A percentile compares a stretch with the other conserved stretches of the same genome.
These are phyloP conservation scores for Synodontis membranacea DNA, from an alignment of 2,113 vertebrate species.

Conservation along the genomic window DNA sequence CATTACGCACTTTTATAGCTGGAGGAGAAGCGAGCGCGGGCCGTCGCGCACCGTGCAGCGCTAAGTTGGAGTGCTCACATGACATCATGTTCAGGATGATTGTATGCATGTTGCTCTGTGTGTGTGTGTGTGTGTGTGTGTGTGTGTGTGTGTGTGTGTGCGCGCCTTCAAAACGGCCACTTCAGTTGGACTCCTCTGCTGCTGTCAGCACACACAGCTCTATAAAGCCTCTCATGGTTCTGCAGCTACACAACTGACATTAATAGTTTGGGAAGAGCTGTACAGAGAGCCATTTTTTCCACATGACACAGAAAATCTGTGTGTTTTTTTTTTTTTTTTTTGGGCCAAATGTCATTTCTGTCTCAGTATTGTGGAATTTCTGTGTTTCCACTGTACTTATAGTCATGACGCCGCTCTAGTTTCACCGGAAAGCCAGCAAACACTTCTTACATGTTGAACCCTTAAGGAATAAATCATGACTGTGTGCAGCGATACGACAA, in stretches of 20 bases:
- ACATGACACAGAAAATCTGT: not conserved
- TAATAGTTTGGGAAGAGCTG: conserved; percentile 17
- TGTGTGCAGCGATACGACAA: not conserved
- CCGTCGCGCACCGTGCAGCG: conserved; percentile 40
- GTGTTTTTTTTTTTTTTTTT: not conserved
- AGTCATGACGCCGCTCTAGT: not conserved
- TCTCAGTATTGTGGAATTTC: not conserved
- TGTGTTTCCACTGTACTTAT: not conserved
- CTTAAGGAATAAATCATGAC: not conserved
- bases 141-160: conserved; percentile 6
- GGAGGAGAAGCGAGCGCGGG: conserved; percentile 56
- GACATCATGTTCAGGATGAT: conserved; percentile 46
- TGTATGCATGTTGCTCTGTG: conserved; percentile 23
- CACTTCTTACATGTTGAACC: too few relatives aligned
- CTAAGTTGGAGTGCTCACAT: conserved; percentile 23
- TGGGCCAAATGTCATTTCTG: not conserved
- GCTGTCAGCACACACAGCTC: conserved; percentile 18
- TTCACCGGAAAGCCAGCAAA: not conserved
- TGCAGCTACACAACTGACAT: not conserved
- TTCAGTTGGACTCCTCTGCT: conserved; percentile 8
- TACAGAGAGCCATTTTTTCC: not conserved
- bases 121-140: not conserved
- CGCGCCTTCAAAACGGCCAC: conserved; percentile 5
- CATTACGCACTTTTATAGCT: conserved; percentile 72
- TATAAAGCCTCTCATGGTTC: conserved; percentile 4